Percentiles rank a stretch among this genome's conserved stretches.
These are phyloP conservation scores for Belgica antarctica DNA, from an alignment of 2,888 invertebrate genomes.

Conservation along the genomic window DNA sequence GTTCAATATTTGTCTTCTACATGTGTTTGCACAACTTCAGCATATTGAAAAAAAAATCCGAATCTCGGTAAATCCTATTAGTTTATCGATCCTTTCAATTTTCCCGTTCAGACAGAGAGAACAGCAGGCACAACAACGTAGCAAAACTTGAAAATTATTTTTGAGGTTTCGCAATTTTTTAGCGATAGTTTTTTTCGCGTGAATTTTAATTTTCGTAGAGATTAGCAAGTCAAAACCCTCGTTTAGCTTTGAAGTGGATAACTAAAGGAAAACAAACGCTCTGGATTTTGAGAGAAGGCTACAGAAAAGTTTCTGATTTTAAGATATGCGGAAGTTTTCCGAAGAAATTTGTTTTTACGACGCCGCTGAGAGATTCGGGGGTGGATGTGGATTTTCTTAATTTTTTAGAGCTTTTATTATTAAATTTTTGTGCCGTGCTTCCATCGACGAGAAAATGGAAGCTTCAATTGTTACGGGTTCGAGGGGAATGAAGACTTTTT, in stretches of 20 bases:
- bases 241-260: not conserved
- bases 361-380: not conserved
- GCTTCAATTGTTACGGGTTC: no score
- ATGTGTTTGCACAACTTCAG: slow-evolving; percentile 6
- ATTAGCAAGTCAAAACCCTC: slow-evolving; percentile 26
- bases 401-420: not conserved
- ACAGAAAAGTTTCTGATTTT: not conserved
- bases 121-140: no score
- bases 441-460: not conserved
- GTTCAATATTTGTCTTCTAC: not conserved
- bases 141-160: no score
- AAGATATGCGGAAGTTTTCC: not conserved
- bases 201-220: not conserved
- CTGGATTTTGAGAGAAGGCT: not conserved
- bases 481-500: not conserved
- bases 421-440: slow-evolving; percentile 1
- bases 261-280: not conserved
- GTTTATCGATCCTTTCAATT: slow-evolving; percentile 14
- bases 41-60: slow-evolving; percentile 12
- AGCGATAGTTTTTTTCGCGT: no score
- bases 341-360: not conserved
- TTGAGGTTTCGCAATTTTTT: no score
- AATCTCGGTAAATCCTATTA: slow-evolving; percentile 15
- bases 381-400: not conserved
- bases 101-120: not conserved